Conservation (phyloP, 2,113 vertebrate genomes). For the Engraulis encrasicolus region DNA sequence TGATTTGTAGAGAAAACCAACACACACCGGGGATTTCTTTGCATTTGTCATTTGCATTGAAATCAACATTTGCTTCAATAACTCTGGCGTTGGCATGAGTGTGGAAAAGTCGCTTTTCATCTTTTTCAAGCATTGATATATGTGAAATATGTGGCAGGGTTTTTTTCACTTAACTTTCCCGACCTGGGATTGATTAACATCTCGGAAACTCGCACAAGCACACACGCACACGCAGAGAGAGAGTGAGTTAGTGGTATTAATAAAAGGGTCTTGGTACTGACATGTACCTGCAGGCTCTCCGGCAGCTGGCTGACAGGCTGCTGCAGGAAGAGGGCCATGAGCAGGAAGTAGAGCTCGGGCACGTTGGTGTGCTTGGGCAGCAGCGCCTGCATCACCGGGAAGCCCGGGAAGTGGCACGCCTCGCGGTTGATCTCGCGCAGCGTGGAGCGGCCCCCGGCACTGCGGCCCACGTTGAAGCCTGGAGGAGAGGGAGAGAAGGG, state of each 20-base stretch:
- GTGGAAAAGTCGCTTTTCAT: too few species aligned
- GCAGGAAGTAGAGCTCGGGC: slow-evolving; percentile 95
- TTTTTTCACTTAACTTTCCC: too few species aligned
- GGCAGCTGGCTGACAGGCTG: slow-evolving; percentile 96
- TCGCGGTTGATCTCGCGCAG: slow-evolving; percentile 96
- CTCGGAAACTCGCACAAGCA: not conserved
- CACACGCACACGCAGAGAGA: not conserved
- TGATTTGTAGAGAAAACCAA: too few species aligned
- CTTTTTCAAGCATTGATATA: too few species aligned
- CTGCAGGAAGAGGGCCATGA: slow-evolving; percentile 98
- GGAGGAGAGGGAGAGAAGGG: not conserved
- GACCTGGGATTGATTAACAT: too few species aligned
- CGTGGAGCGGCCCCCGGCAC: slow-evolving; percentile 89
- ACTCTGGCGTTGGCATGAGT: too few species aligned
- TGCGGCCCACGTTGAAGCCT: slow-evolving; percentile 98
- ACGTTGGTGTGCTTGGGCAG: slow-evolving; percentile 97
- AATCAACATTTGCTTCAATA: too few species aligned
- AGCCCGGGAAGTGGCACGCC: slow-evolving; percentile 95
- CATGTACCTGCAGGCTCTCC: slow-evolving; percentile 94
- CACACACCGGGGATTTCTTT: too few species aligned
- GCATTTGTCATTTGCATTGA: too few species aligned
- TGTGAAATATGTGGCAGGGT: too few species aligned
- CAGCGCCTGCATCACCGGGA: slow-evolving; percentile 91
- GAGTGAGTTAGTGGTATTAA: slow-evolving; percentile 42
- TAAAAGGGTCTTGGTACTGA: slow-evolving; percentile 67